Evolutionary conservation across 2,888 invertebrate genomes (phyloP).

Genomic region (Bursaphelenchus okinawaensis): DNA sequence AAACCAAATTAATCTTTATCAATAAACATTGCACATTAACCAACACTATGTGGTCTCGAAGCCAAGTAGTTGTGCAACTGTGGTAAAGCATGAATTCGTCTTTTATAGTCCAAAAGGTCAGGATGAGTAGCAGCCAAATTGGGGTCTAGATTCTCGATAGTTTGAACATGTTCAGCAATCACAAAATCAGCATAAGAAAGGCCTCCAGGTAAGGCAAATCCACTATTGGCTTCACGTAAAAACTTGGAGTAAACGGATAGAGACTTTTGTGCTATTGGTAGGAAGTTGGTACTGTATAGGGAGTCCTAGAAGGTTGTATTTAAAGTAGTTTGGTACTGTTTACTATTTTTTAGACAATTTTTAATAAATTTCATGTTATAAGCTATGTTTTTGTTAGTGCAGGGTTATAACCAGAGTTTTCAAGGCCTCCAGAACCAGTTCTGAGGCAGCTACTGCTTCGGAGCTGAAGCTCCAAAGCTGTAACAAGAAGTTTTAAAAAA

Average conservation of each 20-base stretch:
- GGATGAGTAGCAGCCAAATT: neutral
- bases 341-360: neutral
- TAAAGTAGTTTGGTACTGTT: neutral
- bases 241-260: constrained; percentile 1
- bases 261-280: constrained; percentile 4
- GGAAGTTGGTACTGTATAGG: neutral
- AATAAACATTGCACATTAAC: too few species aligned
- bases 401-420: too few species aligned
- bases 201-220: neutral
- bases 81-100: neutral
- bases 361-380: neutral
- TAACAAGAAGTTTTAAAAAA: too few species aligned
- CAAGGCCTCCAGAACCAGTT: too few species aligned
- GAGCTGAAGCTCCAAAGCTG: too few species aligned
- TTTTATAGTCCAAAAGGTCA: neutral
- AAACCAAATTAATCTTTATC: too few species aligned
- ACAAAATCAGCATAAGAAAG: constrained; percentile 6
- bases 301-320: neutral
- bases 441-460: too few species aligned
- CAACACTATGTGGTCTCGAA: constrained; percentile 1
- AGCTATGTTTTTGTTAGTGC: neutral
- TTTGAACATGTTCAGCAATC: constrained; percentile 7
- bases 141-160: constrained; percentile 2
- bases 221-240: neutral
- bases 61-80: neutral